These are phyloP conservation scores for Lacanobia oleracea DNA, from an alignment of 2,888 invertebrate species.

Conservation along the genomic window DNA sequence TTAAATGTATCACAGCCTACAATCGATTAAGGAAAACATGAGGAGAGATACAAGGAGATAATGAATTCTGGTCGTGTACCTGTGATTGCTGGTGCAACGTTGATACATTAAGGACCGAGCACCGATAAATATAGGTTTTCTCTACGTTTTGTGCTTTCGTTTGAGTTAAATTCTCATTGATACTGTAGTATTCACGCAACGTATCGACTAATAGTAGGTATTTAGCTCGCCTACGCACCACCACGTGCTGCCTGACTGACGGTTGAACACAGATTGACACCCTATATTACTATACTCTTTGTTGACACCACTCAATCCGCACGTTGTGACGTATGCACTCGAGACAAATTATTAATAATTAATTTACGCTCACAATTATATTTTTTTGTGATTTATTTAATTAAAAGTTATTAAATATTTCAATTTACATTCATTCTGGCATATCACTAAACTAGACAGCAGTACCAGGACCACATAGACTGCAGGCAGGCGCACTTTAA, in stretches of 20 bases:
- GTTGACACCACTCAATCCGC: too few relatives aligned
- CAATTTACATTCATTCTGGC: neutral
- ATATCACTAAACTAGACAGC: constrained; percentile 11
- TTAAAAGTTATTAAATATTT: too few relatives aligned
- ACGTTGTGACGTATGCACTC: too few relatives aligned
- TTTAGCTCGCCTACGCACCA: too few relatives aligned
- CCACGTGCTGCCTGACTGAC: too few relatives aligned
- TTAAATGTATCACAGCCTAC: constrained; percentile 57
- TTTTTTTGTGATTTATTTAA: too few relatives aligned
- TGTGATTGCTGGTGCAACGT: constrained; percentile 48
- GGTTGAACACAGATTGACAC: too few relatives aligned
- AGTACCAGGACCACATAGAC: constrained; percentile 48
- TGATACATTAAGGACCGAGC: constrained; percentile 1
- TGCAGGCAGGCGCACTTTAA: constrained; percentile 41
- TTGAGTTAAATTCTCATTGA: neutral
- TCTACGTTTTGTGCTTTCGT: neutral
- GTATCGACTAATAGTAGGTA: too few relatives aligned
- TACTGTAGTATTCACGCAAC: too few relatives aligned
- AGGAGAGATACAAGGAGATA: constrained; percentile 48
- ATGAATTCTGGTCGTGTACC: constrained; percentile 51
- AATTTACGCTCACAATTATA: too few relatives aligned
- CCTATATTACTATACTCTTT: too few relatives aligned
- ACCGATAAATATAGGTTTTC: constrained; percentile 26
- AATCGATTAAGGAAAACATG: constrained; percentile 60
- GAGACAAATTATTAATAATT: too few relatives aligned